Percentiles rank a stretch among this genome's conserved stretches.
phyloP scores from a whole-genome alignment of 2,888 invertebrate genomes.

The Tinea pellionella region DNA sequence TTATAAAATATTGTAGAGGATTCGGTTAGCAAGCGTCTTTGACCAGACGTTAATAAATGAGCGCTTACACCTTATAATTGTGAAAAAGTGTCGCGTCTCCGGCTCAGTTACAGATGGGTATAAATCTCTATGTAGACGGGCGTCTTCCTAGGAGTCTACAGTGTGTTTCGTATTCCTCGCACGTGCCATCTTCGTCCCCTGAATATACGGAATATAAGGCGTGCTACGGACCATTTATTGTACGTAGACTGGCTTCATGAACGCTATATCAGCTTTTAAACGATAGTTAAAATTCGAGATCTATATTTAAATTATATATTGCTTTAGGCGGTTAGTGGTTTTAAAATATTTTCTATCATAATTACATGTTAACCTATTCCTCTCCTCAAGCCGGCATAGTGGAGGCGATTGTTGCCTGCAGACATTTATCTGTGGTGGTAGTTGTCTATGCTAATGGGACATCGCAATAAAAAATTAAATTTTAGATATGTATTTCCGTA shows the following conservation, averaged over 20 bases:
- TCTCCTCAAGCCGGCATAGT: no score
- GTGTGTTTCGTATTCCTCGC: constrained; percentile 46
- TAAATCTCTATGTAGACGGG: constrained; percentile 66
- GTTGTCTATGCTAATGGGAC: no score
- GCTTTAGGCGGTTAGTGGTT: neutral
- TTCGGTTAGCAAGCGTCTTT: neutral
- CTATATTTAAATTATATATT: neutral
- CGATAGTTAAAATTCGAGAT: neutral
- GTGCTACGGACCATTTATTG: constrained; percentile 52
- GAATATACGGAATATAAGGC: constrained; percentile 47
- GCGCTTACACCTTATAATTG: constrained; percentile 64
- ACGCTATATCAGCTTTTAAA: constrained; percentile 10
- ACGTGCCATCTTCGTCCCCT: constrained; percentile 59
- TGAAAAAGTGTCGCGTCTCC: constrained; percentile 65
- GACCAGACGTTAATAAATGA: constrained; percentile 65
- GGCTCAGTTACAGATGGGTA: constrained; percentile 66
- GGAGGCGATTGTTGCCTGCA: no score
- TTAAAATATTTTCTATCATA: no score
- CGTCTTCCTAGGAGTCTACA: constrained; percentile 29
- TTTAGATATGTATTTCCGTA: neutral
- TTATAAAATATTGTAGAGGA: neutral
- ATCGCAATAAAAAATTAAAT: no score
- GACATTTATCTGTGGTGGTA: no score
- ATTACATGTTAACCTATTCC: no score
- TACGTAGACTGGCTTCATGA: constrained; percentile 30